Percentiles rank a stretch among this genome's conserved stretches.
These are phyloP conservation scores for Tretioscincus oriximinensis DNA, from an alignment of 2,113 vertebrate species.

Conservation along the genomic window DNA sequence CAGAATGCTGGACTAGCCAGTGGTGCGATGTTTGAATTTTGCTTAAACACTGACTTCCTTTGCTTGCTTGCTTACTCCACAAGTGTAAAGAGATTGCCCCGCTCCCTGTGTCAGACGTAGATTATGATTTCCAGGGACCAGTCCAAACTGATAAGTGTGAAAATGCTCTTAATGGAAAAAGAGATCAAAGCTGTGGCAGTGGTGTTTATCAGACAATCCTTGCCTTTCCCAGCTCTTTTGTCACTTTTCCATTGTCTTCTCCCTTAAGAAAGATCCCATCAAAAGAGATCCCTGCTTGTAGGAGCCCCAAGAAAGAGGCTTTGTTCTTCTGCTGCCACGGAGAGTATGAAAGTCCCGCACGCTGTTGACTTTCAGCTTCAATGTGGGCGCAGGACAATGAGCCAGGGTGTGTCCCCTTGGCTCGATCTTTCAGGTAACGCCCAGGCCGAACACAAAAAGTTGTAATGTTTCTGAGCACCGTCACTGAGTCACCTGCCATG, in stretches of 20 bases:
- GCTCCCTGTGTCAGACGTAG: too few species aligned
- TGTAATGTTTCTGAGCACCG: conserved; percentile 59
- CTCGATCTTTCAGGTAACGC: conserved; percentile 54
- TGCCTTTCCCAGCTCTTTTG: conserved; percentile 33
- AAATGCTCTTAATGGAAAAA: conserved; percentile 2
- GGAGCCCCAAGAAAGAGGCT: conserved; percentile 39
- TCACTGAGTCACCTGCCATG: conserved; percentile 48
- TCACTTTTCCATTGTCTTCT: conserved; percentile 44
- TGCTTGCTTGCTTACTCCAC: too few species aligned
- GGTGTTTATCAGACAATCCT: conserved; percentile 48
- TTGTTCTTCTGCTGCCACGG: not conserved
- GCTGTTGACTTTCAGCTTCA: conserved; percentile 47
- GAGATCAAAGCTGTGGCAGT: conserved; percentile 61
- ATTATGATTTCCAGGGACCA: too few species aligned
- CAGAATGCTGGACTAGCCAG: too few species aligned
- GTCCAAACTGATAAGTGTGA: too few species aligned
- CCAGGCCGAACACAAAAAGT: conserved; percentile 65
- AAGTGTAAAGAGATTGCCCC: too few species aligned
- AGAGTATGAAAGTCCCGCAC: conserved; percentile 13
- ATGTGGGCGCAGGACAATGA: conserved; percentile 46
- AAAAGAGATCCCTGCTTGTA: conserved; percentile 45
- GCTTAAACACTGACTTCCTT: too few species aligned
- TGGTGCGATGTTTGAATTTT: too few species aligned
- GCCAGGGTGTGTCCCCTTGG: conserved; percentile 38
- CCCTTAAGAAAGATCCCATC: conserved; percentile 35